phyloP scores from a whole-genome alignment of 2,888 invertebrate genomes.

The Drosophila monieri region DNA sequence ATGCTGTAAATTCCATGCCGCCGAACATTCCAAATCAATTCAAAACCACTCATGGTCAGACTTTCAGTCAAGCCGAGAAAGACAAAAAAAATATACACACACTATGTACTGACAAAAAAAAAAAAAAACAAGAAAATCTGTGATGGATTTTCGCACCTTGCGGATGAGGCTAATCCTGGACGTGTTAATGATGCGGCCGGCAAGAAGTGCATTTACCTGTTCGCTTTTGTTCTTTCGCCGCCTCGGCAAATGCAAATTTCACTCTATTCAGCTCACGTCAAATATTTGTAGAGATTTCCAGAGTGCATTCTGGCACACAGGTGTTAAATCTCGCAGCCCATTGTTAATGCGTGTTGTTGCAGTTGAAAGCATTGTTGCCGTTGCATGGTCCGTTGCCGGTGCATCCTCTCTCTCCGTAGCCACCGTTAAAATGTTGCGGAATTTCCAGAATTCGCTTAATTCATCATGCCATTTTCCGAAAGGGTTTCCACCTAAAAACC shows the following conservation, averaged over 20 bases:
- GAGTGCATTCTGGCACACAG: conserved; percentile 77
- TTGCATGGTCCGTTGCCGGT: conserved; percentile 25
- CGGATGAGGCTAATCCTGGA: conserved; percentile 55
- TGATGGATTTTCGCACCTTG: conserved; percentile 75
- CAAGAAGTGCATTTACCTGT: conserved; percentile 61
- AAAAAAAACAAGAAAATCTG: conserved; percentile 15
- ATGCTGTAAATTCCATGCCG: conserved; percentile 31
- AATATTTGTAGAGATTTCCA: conserved; percentile 77
- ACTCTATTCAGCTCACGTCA: conserved; percentile 67
- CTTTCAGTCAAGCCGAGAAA: conserved; percentile 48
- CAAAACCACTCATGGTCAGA: conserved; percentile 38
- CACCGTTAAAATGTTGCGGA: conserved; percentile 65
- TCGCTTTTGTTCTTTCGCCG: conserved; percentile 72
- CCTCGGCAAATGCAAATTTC: conserved; percentile 69
- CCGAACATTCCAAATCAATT: conserved; percentile 51
- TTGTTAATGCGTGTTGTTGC: conserved; percentile 64
- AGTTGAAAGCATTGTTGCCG: conserved; percentile 29
- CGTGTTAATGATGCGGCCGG: conserved; percentile 64
- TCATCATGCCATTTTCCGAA: conserved; percentile 53
- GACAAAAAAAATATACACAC: not conserved
- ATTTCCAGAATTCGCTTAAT: conserved; percentile 73
- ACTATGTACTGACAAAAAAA: not conserved
- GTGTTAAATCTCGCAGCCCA: conserved; percentile 72
- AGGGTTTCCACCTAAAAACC: conserved; percentile 53
- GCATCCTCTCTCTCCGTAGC: conserved; percentile 12